A percentile compares a stretch with the other conserved stretches of the same genome.
Evolutionary conservation across 2,113 vertebrate genomes (phyloP).

Genomic region (Tachycineta bicolor): DNA sequence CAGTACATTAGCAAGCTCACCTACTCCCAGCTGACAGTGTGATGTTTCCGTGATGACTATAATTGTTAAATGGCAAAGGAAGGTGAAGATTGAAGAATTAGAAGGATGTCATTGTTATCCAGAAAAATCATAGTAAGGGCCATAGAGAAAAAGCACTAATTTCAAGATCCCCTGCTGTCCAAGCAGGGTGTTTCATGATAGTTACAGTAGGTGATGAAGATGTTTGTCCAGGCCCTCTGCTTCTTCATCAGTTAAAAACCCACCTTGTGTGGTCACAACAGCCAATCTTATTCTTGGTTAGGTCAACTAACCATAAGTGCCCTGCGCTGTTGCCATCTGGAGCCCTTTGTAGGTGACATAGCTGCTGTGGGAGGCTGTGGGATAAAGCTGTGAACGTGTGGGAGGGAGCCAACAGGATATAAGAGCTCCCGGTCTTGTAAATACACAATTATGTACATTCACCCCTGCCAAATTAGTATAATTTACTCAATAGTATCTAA

Average conservation of each 20-base stretch:
- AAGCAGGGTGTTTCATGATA: not conserved
- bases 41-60: not conserved
- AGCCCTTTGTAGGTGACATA: not conserved
- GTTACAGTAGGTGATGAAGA: not conserved
- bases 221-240: not conserved
- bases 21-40: not conserved
- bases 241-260: not conserved
- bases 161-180: not conserved
- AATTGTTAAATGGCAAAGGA: not conserved
- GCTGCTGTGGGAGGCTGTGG: not conserved
- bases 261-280: not conserved
- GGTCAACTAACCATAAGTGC: not conserved
- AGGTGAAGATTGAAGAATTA: not conserved
- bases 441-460: not conserved
- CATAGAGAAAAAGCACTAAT: not conserved
- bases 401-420: not conserved
- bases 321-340: not conserved
- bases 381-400: not conserved
- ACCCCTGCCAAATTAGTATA: not conserved
- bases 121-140: not conserved
- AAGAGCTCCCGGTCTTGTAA: not conserved
- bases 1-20: not conserved
- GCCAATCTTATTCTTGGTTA: not conserved
- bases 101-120: not conserved
- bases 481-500: slow-evolving; percentile 30